Evolutionary conservation across 2,113 vertebrate genomes (phyloP).

Genomic region (Lates calcarifer): DNA sequence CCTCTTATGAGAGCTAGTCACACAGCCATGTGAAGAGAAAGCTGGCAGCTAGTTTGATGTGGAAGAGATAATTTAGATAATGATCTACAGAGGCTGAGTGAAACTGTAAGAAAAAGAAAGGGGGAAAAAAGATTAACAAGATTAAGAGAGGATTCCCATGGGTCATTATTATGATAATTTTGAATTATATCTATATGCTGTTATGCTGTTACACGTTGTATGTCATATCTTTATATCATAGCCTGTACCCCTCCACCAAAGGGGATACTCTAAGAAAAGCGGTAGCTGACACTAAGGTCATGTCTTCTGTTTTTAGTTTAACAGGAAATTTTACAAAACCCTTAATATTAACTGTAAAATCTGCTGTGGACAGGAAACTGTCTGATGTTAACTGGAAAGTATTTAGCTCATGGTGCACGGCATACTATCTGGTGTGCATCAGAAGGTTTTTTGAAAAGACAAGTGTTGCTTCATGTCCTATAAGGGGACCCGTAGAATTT

Average conservation of each 20-base stretch:
- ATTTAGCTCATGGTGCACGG: too few species aligned
- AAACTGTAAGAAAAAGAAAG: constrained; percentile 4
- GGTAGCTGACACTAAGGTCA: neutral
- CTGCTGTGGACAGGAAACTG: too few species aligned
- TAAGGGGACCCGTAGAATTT: too few species aligned
- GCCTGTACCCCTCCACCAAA: neutral
- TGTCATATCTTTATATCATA: neutral
- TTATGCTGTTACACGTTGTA: too few species aligned
- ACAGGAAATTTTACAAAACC: too few species aligned
- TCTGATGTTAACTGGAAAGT: too few species aligned
- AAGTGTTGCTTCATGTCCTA: too few species aligned
- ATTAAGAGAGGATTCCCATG: constrained; percentile 29
- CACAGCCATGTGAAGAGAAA: neutral
- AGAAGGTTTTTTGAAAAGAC: too few species aligned
- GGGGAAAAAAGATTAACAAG: neutral
- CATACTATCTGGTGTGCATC: too few species aligned
- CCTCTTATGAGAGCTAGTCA: constrained; percentile 19
- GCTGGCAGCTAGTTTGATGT: neutral
- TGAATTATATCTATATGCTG: constrained; percentile 6
- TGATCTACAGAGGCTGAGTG: neutral
- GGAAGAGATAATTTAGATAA: constrained; percentile 40
- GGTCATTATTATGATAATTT: constrained; percentile 34
- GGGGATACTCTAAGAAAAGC: neutral
- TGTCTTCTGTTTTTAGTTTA: neutral
- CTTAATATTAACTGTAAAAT: too few species aligned